These are phyloP conservation scores for Lophius piscatorius DNA, from an alignment of 2,113 vertebrate species.

Conservation along the genomic window DNA sequence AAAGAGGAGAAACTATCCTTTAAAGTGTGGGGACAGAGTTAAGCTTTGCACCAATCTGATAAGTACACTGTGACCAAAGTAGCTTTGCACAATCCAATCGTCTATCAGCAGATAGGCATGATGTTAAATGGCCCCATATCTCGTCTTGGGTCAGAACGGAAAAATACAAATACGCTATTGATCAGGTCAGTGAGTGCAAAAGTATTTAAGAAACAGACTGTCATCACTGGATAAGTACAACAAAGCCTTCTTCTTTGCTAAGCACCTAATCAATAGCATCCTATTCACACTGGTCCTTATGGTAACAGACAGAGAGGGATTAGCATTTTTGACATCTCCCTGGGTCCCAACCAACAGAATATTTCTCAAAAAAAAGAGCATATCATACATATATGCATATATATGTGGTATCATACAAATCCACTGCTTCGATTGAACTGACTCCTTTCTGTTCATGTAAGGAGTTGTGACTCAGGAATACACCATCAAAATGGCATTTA, in stretches of 20 bases:
- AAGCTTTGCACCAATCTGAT: conserved; percentile 67
- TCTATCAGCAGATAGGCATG: conserved; percentile 4
- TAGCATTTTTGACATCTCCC: conserved; percentile 2
- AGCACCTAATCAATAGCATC: conserved; percentile 31
- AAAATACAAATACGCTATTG: conserved; percentile 12
- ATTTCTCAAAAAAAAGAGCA: neutral
- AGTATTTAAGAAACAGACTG: conserved; percentile 15
- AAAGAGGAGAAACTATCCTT: conserved; percentile 46
- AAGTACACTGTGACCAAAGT: conserved; percentile 42
- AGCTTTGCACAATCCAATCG: conserved; percentile 17
- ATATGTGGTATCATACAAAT: too few species aligned
- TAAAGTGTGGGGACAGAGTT: conserved; percentile 38
- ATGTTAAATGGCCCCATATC: neutral
- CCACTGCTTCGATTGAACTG: too few species aligned
- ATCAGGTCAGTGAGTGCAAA: conserved; percentile 6
- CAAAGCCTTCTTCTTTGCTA: conserved; percentile 18
- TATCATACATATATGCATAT: too few species aligned
- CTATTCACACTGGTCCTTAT: conserved; percentile 18
- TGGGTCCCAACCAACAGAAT: neutral
- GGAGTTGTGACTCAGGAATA: too few species aligned
- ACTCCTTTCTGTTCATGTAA: too few species aligned
- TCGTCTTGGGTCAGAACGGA: neutral
- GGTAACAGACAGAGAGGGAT: conserved; percentile 23
- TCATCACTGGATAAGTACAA: conserved; percentile 23
- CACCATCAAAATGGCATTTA: too few species aligned